Base-by-base conservation (phyloP, 2,888 invertebrate species). In the Scaptomyza reducta region DNA sequence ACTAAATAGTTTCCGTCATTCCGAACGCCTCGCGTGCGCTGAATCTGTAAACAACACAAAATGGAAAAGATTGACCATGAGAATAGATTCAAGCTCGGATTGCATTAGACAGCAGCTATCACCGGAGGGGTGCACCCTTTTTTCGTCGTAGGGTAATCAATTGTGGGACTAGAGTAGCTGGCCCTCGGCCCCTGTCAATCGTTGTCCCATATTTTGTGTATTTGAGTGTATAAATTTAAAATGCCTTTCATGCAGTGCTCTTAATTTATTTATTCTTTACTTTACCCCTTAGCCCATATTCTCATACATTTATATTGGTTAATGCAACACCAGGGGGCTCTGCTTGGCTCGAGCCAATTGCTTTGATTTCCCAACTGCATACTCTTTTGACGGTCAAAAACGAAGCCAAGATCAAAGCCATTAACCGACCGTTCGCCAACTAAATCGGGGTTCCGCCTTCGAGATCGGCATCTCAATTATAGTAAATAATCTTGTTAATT, bases 401-500 rank as follows among this genome's bases (percentile, higher is more conserved):
- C 13, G 46, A 29, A 70, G 59, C 41, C 58, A 76, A 76, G 76
- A 76, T 74, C 73, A 74, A 74, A 73, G 73, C 63, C 41, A 51
- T 41, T 42, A 27, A 56, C 56, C 67, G 60, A 22, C 45, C 31
- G 61, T 46, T 63, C 47, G 50, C 64, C 59, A 77, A 59, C 77
- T 59, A 40, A 55, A 74, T 41, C 38, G 55, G 47, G 77, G 79
- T 67, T 65, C 74, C 87, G 84, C 74, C 84, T 70, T 59, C 71
- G 54, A 78, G 70, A 79, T 83, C 73, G 62, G 49, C 77, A 79
- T 76, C 79, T 70, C 80, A 83, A 87, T 82, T 87, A 71, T 64
- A 51, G 59, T 71, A 76, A 89, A 87, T 77, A 79, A 87, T 84
- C 79, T 86, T 75, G 89, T 88, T 89, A 89, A 89, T 86, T 87